Percentiles rank a stretch among this genome's conserved stretches.
Evolutionary conservation across 2,888 invertebrate species (phyloP).

Genomic region (Choreutis nemorana): DNA sequence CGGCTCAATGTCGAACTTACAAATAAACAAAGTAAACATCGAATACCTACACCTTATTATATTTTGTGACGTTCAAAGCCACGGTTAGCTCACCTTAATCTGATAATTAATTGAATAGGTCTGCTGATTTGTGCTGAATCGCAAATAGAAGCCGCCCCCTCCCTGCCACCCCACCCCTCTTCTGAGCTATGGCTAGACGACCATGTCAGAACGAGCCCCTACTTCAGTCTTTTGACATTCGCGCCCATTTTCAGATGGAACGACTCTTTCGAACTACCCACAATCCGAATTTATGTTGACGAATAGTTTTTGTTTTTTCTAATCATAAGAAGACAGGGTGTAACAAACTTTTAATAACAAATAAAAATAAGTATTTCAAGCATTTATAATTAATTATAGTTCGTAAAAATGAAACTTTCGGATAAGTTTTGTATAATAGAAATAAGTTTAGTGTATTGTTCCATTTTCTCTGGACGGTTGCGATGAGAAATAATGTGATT

Average conservation of each 20-base stretch:
- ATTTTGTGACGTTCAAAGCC: conserved; percentile 42
- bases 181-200: conserved; percentile 25
- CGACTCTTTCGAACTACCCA: conserved; percentile 45
- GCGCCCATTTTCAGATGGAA: conserved; percentile 63
- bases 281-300: conserved; percentile 29
- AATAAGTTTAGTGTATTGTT: conserved; percentile 2
- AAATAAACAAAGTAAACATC: conserved; percentile 21
- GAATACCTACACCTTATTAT: conserved; percentile 26
- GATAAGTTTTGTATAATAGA: conserved; percentile 1
- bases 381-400: conserved; percentile 25
- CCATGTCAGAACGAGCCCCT: conserved; percentile 37
- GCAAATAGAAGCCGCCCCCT: conserved; percentile 52
- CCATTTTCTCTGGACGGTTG: conserved; percentile 9
- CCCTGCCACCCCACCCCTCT: conserved; percentile 17
- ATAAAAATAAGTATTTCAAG: conserved; percentile 18
- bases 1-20: conserved; percentile 10
- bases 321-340: conserved; percentile 16
- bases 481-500: conserved; percentile 2
- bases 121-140: conserved; percentile 60
- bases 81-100: conserved; percentile 60
- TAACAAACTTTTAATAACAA: conserved; percentile 22
- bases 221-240: conserved; percentile 63
- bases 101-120: conserved; percentile 64
- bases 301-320: conserved; percentile 14
- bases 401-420: conserved; percentile 12